These are phyloP conservation scores for Branchinecta lynchi DNA, from an alignment of 1,140 invertebrate species.

Conservation along the genomic window DNA sequence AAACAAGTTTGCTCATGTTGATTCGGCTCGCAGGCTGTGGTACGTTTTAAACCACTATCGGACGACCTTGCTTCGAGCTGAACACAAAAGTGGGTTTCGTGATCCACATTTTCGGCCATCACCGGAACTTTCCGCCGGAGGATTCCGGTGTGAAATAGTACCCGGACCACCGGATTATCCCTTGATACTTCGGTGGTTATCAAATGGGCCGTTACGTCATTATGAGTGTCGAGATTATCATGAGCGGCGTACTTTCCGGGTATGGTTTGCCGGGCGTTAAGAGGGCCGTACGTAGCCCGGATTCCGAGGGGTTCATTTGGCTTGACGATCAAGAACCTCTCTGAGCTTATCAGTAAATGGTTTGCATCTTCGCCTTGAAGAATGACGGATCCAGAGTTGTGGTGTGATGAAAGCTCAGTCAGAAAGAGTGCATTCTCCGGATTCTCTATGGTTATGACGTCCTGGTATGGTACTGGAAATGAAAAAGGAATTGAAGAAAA, in stretches of 20 bases:
- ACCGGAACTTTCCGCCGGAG: not conserved
- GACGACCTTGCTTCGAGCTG: not conserved
- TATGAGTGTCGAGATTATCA: conserved; percentile 47
- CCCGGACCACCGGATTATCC: conserved; percentile 67
- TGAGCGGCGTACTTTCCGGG: conserved; percentile 73
- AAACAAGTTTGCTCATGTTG: conserved; percentile 7
- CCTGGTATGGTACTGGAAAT: not conserved
- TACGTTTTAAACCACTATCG: not conserved
- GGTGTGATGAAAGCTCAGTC: not conserved
- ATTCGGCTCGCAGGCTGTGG: not conserved
- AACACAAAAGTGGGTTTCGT: conserved; percentile 1
- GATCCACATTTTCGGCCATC: not conserved
- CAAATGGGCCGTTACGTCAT: conserved; percentile 79
- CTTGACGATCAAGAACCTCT: conserved; percentile 69
- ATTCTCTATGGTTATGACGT: not conserved
- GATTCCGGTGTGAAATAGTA: conserved; percentile 70
- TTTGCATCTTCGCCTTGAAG: not conserved
- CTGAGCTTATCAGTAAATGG: conserved; percentile 22
- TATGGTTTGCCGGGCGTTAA: conserved; percentile 80
- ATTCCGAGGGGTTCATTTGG: conserved; percentile 70
- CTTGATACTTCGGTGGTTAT: conserved; percentile 63
- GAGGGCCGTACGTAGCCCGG: conserved; percentile 73
- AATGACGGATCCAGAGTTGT: not conserved
- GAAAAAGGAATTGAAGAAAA: not conserved
- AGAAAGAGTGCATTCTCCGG: not conserved